Percentiles rank a stretch among this genome's conserved stretches.
Evolutionary conservation across 2,888 invertebrate species (phyloP).

Genomic region (Lasioglossum marginatum): DNA sequence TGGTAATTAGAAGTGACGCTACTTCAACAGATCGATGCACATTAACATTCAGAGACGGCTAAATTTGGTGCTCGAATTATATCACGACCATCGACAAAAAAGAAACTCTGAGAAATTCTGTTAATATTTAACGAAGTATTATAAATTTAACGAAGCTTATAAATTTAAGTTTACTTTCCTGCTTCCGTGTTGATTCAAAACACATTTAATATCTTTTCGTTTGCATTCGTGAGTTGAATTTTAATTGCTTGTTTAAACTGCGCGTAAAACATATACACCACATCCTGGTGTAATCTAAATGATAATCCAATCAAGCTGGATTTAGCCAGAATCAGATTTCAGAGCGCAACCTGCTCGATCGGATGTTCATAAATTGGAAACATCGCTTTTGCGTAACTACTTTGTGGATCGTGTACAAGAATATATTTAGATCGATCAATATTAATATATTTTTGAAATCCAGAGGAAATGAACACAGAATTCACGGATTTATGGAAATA

Average conservation of each 20-base stretch:
- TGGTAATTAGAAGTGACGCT: background rate
- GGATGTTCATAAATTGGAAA: background rate
- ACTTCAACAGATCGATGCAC: background rate
- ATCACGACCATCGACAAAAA: no score
- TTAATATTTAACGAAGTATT: background rate
- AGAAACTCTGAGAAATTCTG: background rate
- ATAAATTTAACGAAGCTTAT: no score
- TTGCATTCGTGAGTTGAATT: background rate
- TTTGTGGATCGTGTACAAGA: background rate
- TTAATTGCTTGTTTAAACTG: background rate
- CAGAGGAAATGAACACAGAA: background rate
- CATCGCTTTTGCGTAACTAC: background rate
- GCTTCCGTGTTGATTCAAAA: background rate
- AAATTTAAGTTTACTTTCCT: background rate
- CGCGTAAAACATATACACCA: background rate
- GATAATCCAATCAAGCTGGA: background rate
- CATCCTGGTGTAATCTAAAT: background rate
- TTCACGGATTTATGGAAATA: background rate
- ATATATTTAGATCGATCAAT: background rate
- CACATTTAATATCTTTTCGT: background rate
- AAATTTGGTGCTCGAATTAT: no score
- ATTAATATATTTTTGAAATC: background rate
- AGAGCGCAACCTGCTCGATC: background rate
- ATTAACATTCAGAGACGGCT: no score
- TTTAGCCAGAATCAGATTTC: constrained; percentile 2